These are phyloP conservation scores for Amphibalanus amphitrite DNA, from an alignment of 1,140 invertebrate genomes.

Conservation along the genomic window DNA sequence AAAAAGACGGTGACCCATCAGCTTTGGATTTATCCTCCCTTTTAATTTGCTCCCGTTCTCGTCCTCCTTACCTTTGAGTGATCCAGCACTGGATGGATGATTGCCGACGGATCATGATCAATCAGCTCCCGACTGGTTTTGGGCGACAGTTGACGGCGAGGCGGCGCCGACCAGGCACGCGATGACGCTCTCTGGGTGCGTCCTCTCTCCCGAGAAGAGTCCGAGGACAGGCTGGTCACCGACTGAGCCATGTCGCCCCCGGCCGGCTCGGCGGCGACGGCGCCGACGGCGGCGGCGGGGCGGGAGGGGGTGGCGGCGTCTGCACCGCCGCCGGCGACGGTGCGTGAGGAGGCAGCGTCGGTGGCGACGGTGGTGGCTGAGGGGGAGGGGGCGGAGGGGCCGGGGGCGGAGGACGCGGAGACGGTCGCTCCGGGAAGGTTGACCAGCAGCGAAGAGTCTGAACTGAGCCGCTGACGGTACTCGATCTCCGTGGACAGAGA, in stretches of 20 bases:
- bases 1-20: too few species aligned
- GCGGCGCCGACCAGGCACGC: neutral
- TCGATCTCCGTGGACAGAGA: neutral
- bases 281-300: too few species aligned
- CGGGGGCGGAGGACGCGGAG: too few species aligned
- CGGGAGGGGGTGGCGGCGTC: too few species aligned
- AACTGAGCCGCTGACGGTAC: neutral
- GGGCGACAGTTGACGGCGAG: neutral
- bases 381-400: too few species aligned
- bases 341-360: too few species aligned
- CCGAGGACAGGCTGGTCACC: neutral
- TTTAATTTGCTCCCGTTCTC: too few species aligned
- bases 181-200: neutral
- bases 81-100: neutral
- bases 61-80: neutral
- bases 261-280: too few species aligned
- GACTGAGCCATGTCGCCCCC: neutral
- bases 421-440: neutral
- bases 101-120: neutral
- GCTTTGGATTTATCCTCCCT: too few species aligned
- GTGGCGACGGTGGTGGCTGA: too few species aligned
- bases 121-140: neutral
- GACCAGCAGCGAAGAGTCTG: neutral
- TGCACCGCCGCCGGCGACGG: too few species aligned
- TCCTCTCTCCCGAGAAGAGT: neutral